Base-by-base conservation (phyloP, 1,140 invertebrate genomes). In the Ceratosolen fusciceps region DNA sequence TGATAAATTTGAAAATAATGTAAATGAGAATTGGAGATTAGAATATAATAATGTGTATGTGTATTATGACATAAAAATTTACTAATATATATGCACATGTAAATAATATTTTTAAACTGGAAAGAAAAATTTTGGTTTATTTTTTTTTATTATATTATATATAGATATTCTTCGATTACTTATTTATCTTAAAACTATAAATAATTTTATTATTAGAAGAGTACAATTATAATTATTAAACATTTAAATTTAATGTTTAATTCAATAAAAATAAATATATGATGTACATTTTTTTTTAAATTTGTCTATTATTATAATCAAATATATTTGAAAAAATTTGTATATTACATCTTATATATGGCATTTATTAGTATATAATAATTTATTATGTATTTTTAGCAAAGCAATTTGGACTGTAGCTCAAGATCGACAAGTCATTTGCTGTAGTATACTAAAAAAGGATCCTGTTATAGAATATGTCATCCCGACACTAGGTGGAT, bases 401-500 rank as follows among this genome's bases (percentile, higher is more conserved):
- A 82, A 83, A 49, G 82, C 82, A 81, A 88, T 94, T 21, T 94
- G 94, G 93, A 93, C 93, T 8, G 84, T 90, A 0, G 92, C 92
- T 1, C 92, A 94, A 84, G 94, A 95, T 85, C 90, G 94, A 54
- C 89, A 91, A 83, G 82, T 96, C 1, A 86, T 94, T 60, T 91
- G 92, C 75, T 92, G 89, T 83, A 91, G 91, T 82, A 86, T 93
- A 16, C 79, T 91, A 19, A 85, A 87, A 16, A 84, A 86, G 26
- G 84, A 84, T 74, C 72, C 75, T 43, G 85, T 86, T 56, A 85
- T 90, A 5, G 67, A 93, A 1, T 88, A 87, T 54, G 87, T 85
- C n/a, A 89, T 93, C 84, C 91, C 92, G 24, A 94, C 94, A 0
- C 91, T 94, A 82, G 93, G 93, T 43, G 94, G 94, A 29, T 92